A percentile compares a stretch with the other conserved stretches of the same genome.
Evolutionary conservation across 2,888 invertebrate genomes (phyloP).

Genomic region (Megamerina dolium): DNA sequence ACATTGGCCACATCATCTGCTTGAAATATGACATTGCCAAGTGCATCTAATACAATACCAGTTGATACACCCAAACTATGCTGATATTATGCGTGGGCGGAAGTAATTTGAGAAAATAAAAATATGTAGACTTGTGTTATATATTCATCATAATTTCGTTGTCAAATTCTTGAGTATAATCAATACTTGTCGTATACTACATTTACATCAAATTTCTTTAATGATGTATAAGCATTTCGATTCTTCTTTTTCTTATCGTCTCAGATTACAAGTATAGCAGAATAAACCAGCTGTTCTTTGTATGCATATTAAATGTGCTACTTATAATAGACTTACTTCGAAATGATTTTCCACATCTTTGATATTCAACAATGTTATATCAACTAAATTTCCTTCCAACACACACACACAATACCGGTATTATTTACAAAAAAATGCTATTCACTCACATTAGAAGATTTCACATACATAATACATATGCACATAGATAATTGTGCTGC

Average conservation of each 20-base stretch:
- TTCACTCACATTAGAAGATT: constrained; percentile 53
- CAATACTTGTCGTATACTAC: constrained; percentile 44
- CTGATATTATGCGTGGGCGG: constrained; percentile 34
- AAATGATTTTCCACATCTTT: constrained; percentile 46
- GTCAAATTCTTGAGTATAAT: constrained; percentile 35
- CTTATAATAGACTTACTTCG: too few species aligned
- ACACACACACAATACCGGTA: constrained; percentile 50
- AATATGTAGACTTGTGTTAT: too few species aligned
- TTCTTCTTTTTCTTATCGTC: too few species aligned
- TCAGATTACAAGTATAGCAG: constrained; percentile 36
- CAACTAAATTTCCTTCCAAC: constrained; percentile 34
- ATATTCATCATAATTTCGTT: too few species aligned
- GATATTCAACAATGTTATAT: constrained; percentile 33
- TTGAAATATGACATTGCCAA: constrained; percentile 33
- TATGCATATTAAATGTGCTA: constrained; percentile 39
- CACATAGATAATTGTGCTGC: too few species aligned
- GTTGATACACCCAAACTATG: constrained; percentile 43
- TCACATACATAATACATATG: constrained; percentile 53
- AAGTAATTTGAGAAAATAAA: not conserved
- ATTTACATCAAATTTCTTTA: constrained; percentile 42
- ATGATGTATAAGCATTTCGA: constrained; percentile 41
- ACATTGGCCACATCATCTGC: constrained; percentile 40
- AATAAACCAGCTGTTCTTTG: constrained; percentile 38
- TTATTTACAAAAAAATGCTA: constrained; percentile 55
- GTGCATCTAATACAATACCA: constrained; percentile 37